Conservation (phyloP, 2,888 invertebrate genomes). For the Drosophila stalkeri region DNA sequence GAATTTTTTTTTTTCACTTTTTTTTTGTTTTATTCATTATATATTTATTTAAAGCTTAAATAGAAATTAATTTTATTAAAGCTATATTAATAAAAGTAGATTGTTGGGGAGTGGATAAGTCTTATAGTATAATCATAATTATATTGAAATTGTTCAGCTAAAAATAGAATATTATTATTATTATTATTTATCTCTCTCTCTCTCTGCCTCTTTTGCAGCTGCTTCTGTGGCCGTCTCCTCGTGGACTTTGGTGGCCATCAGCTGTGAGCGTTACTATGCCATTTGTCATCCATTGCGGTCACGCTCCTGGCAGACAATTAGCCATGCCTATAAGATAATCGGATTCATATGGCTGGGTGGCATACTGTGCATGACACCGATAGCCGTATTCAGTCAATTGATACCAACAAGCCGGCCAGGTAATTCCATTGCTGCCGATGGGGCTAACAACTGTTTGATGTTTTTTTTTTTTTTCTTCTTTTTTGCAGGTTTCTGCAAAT, state of each 20-base stretch:
- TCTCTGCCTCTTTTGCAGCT: conserved; percentile 85
- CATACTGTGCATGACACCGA: conserved; percentile 88
- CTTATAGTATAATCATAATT: too few relatives aligned
- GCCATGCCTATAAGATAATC: conserved; percentile 91
- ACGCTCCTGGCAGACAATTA: conserved; percentile 90
- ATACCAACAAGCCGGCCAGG: conserved; percentile 86
- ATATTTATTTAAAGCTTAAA: too few relatives aligned
- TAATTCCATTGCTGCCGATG: conserved; percentile 49
- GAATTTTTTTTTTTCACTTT: conserved; percentile 1
- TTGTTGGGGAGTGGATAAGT: too few relatives aligned
- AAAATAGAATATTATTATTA: too few relatives aligned
- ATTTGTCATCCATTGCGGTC: conserved; percentile 91
- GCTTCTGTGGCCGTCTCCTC: conserved; percentile 91
- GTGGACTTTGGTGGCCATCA: conserved; percentile 92
- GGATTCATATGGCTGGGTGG: conserved; percentile 88
- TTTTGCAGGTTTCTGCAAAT: conserved; percentile 87
- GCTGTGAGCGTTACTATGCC: conserved; percentile 92
- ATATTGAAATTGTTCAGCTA: too few relatives aligned
- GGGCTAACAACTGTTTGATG: not conserved
- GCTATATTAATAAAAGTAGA: too few relatives aligned
- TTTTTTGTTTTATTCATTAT: too few relatives aligned
- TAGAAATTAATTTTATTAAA: too few relatives aligned
- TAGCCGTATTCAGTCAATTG: conserved; percentile 87
- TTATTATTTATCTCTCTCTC: conserved; percentile 4
- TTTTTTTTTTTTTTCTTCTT: too few relatives aligned